Conservation (phyloP, 2,888 invertebrate species). For the Trichacis sp. region DNA sequence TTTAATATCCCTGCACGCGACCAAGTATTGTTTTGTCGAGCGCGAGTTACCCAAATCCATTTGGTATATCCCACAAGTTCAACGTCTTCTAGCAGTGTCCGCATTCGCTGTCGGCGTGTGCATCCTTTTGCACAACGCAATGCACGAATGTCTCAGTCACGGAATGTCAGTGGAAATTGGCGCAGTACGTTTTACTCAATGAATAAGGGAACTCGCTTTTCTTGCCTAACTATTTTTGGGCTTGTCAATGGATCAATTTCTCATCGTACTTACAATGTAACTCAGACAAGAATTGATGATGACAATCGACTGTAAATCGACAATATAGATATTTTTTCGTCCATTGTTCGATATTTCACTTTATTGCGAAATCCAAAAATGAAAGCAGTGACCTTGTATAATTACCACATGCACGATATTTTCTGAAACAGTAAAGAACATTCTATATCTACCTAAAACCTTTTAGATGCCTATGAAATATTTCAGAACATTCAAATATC, state of each 20-base stretch:
- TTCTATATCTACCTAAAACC: no score
- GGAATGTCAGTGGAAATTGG: slow-evolving; percentile 55
- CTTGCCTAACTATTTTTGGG: slow-evolving; percentile 24
- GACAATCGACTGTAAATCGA: no score
- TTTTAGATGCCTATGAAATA: no score
- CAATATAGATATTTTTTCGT: no score
- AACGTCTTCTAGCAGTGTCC: slow-evolving; percentile 38
- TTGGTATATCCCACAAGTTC: slow-evolving; percentile 34
- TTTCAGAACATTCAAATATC: no score
- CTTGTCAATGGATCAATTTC: slow-evolving; percentile 2
- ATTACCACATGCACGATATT: no score
- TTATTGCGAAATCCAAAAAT: no score
- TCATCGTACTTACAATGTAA: no score
- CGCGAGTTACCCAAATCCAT: slow-evolving; percentile 23
- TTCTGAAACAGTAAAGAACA: no score
- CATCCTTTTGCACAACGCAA: slow-evolving; percentile 37
- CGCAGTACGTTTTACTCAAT: slow-evolving; percentile 58
- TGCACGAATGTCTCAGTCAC: slow-evolving; percentile 44
- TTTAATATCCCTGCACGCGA: slow-evolving; percentile 5
- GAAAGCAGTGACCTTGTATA: no score
- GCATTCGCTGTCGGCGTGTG: slow-evolving; percentile 45
- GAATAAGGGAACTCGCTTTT: slow-evolving; percentile 56
- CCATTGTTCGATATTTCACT: no score
- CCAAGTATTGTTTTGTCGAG: slow-evolving; percentile 11
- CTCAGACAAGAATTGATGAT: no score